Base-by-base conservation (phyloP, 1,140 invertebrate species). In the Tetraneura akinire region DNA sequence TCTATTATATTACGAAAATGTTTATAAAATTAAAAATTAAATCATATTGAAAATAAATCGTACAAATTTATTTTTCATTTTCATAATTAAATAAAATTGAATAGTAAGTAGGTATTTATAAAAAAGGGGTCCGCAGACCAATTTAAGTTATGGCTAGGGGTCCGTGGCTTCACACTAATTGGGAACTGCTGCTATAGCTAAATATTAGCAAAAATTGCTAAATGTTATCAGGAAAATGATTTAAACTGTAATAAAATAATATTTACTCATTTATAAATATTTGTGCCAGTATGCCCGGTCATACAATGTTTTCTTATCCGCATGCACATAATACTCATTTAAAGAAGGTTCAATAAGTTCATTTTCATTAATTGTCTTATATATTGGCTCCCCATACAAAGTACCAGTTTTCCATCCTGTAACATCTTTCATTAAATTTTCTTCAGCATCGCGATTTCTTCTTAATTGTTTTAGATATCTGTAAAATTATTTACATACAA, bases 371-470 rank as follows among this genome's bases (percentile, higher is more conserved):
- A 81, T 14, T 53, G 83, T 87, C 84, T 91, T 91, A 86, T 89
- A 97, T 47, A 96, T 86, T 62, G 91, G 91, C 85, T 95, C 91
- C 13, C 94, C 94, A 83, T 91, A 95, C 83, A 90, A 93, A 9
- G 93, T 97, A 18, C 95, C 95, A 29, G 94, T 91, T 87, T 91
- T 90, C 96, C 96, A 97, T 83, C 92, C 93, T 80, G 91, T 91
- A 5, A 95, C 92, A 86, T 96, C 90, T 80, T 90, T 90, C 96
- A 97, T 97, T 13, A 97, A 86, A 81, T 94, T 89, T 57, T 88
- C 89, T 86, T 98, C 95, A 80, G 92, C 91, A 71, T 96, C 94
- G 21, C 94, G 88, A 86, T 95, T 96, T 64, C 88, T 88, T 73
- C 91, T 88, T 3, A 94, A 76, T 84, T 95, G 92, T 83, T 94